phyloP scores from a whole-genome alignment of 2,888 invertebrate species.

The Trilocha varians region DNA sequence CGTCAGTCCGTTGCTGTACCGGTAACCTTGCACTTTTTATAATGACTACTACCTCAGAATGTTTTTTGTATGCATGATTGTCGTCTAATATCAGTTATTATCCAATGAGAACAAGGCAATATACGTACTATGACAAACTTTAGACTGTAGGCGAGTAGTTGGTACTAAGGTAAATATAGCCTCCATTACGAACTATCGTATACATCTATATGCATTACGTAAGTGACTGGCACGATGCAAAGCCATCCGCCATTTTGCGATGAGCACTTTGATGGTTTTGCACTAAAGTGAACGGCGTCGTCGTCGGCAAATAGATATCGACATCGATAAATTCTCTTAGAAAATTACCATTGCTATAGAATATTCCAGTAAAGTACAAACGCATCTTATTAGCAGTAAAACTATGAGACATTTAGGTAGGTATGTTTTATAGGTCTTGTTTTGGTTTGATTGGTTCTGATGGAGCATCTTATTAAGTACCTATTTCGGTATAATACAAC shows the following conservation, averaged over 20 bases:
- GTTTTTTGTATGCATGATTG: conserved; percentile 41
- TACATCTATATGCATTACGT: conserved; percentile 32
- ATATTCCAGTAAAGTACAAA: too few species aligned
- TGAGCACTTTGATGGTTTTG: conserved; percentile 47
- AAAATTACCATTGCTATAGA: too few species aligned
- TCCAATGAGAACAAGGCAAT: conserved; percentile 48
- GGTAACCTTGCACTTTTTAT: conserved; percentile 42
- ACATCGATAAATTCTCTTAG: background rate
- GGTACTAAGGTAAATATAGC: conserved; percentile 17
- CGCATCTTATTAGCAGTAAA: too few species aligned
- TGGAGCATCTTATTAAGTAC: too few species aligned
- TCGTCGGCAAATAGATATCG: background rate
- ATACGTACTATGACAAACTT: conserved; percentile 50
- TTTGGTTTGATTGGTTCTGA: too few species aligned
- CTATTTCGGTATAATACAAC: too few species aligned
- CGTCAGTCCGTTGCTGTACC: conserved; percentile 3
- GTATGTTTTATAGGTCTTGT: too few species aligned
- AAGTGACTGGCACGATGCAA: conserved; percentile 36
- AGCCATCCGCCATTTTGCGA: conserved; percentile 59
- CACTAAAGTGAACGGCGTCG: conserved; percentile 44
- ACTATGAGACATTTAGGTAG: too few species aligned
- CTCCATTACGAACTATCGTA: conserved; percentile 16
- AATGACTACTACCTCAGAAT: conserved; percentile 20
- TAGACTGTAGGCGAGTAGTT: conserved; percentile 34
- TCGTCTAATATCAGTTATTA: conserved; percentile 34